A percentile compares a stretch with the other conserved stretches of the same genome.
Conservation (phyloP, 1,140 invertebrate genomes). For the Coelopa frigida region DNA sequence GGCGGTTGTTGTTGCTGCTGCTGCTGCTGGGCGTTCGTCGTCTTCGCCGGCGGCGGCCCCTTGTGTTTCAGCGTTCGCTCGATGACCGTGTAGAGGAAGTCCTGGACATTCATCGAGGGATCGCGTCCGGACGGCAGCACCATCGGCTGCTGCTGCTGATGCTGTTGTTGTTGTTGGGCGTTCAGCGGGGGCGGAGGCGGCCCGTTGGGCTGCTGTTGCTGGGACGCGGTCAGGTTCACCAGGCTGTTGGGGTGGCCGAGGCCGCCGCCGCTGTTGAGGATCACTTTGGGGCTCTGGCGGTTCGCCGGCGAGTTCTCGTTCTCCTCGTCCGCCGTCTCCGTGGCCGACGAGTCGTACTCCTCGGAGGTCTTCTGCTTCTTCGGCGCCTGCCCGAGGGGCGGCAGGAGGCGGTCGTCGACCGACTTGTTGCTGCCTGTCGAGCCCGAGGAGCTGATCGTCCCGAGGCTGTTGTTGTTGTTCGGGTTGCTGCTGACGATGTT, state of each 20-base stretch:
- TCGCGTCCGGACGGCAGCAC: constrained; percentile 23
- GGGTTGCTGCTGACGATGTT: constrained; percentile 11
- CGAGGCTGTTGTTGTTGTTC: constrained; percentile 24
- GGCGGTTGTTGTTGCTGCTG: constrained; percentile 29
- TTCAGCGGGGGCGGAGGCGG: constrained; percentile 14
- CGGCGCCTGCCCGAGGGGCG: constrained; percentile 40
- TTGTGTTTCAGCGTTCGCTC: constrained; percentile 36
- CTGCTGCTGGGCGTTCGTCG: constrained; percentile 23
- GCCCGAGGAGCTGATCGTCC: no score
- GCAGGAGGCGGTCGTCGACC: constrained; percentile 32
- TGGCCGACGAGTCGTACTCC: constrained; percentile 79
- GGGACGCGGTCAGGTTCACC: constrained; percentile 15
- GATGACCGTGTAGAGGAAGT: constrained; percentile 33
- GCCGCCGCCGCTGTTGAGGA: constrained; percentile 20
- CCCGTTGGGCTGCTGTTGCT: no score
- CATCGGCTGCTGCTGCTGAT: constrained; percentile 24
- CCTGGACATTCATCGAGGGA: constrained; percentile 32
- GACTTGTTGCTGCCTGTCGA: no score
- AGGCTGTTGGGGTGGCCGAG: constrained; percentile 15
- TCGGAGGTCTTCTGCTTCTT: constrained; percentile 50
- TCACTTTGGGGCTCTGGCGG: constrained; percentile 45
- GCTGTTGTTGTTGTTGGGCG: constrained; percentile 28
- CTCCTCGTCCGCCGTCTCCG: constrained; percentile 80
- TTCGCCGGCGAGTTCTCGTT: constrained; percentile 51
- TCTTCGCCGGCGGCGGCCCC: constrained; percentile 35